Percentiles rank a stretch among this genome's conserved stretches.
Evolutionary conservation across 1,140 invertebrate genomes (phyloP).

Genomic region (Frieseomelitta varia): DNA sequence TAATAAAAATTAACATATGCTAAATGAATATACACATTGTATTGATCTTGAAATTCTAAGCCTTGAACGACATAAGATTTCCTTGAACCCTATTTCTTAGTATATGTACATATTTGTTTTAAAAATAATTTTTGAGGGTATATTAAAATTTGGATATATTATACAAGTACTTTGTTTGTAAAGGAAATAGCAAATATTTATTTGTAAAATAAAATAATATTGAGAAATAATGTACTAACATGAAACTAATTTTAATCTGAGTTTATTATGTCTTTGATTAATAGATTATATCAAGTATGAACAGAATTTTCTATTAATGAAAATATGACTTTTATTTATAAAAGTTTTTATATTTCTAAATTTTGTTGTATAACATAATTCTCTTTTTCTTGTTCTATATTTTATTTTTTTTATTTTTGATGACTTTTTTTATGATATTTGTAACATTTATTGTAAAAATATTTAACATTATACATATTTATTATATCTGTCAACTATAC

Average conservation of each 20-base stretch:
- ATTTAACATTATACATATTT: no score
- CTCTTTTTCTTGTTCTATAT: neutral
- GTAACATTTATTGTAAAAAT: neutral
- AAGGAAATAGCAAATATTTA: neutral
- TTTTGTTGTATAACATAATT: no score
- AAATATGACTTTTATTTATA: neutral
- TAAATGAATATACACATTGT: slow-evolving; percentile 72
- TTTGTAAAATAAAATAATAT: neutral
- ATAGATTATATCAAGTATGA: neutral
- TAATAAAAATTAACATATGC: slow-evolving; percentile 79
- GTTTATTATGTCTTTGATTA: neutral
- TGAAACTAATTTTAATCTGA: neutral
- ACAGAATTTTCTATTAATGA: neutral
- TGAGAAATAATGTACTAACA: neutral
- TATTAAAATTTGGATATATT: neutral
- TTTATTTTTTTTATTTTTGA: neutral
- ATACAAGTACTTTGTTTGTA: neutral
- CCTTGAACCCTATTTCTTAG: neutral
- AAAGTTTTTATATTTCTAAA: no score
- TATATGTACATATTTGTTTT: neutral
- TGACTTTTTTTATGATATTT: neutral
- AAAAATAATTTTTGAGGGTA: neutral
- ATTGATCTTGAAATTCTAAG: slow-evolving; percentile 4
- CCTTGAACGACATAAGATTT: neutral
- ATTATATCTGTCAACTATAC: neutral